Conservation (phyloP, 2,888 invertebrate species). For the Chalcis sispes region DNA sequence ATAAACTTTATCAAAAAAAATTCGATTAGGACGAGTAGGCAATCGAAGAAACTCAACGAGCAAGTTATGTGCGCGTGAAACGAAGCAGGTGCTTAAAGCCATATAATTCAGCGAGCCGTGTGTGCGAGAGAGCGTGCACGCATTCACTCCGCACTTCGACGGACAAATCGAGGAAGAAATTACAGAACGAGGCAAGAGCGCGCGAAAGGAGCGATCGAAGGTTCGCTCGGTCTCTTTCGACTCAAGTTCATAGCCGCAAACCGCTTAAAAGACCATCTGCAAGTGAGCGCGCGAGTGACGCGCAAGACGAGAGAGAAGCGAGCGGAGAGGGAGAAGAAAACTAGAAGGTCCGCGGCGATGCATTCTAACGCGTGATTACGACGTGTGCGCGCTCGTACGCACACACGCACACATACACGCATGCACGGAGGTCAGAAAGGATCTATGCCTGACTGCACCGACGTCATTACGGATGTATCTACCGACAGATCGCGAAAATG, state of each 20-base stretch:
- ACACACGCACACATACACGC: slow-evolving; percentile 31
- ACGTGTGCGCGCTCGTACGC: slow-evolving; percentile 61
- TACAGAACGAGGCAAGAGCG: slow-evolving; percentile 58
- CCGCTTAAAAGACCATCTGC: slow-evolving; percentile 71
- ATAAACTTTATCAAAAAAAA: too few relatives aligned
- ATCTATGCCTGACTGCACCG: slow-evolving; percentile 74
- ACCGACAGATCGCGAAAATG: slow-evolving; percentile 62
- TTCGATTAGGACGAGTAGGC: slow-evolving; percentile 19
- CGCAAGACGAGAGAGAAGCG: slow-evolving; percentile 50
- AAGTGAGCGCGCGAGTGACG: slow-evolving; percentile 62
- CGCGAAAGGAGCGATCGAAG: slow-evolving; percentile 39
- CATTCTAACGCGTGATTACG: slow-evolving; percentile 75
- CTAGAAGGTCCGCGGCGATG: slow-evolving; percentile 63
- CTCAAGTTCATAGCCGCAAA: slow-evolving; percentile 67
- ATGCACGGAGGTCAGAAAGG: slow-evolving; percentile 72
- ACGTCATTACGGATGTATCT: slow-evolving; percentile 70
- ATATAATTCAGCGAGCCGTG: neutral
- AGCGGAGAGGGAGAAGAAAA: slow-evolving; percentile 54
- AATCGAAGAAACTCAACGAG: slow-evolving; percentile 21
- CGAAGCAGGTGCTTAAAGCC: slow-evolving; percentile 42
- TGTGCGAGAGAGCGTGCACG: neutral
- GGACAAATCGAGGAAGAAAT: slow-evolving; percentile 65
- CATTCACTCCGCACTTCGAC: slow-evolving; percentile 52
- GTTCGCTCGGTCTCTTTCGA: slow-evolving; percentile 29
- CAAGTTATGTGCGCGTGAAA: neutral